These are phyloP conservation scores for Corythaixoides concolor DNA, from an alignment of 2,113 vertebrate genomes.

Conservation along the genomic window DNA sequence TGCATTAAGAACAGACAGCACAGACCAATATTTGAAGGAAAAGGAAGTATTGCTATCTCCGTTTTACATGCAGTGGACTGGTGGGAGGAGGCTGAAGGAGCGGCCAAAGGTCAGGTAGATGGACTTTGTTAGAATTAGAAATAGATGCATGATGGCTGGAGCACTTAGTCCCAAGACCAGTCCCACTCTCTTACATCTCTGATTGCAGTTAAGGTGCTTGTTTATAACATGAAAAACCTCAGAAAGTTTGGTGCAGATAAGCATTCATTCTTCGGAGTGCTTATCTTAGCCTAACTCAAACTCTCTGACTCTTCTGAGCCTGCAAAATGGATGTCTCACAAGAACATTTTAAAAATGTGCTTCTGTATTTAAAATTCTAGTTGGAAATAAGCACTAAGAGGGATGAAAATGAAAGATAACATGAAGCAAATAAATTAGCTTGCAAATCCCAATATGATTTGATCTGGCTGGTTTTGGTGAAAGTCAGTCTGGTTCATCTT, in stretches of 20 bases:
- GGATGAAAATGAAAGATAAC: neutral
- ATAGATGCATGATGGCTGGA: neutral
- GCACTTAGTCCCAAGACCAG: neutral
- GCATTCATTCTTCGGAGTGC: neutral
- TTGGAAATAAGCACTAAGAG: neutral
- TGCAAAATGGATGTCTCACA: neutral
- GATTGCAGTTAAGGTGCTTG: neutral
- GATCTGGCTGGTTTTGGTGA: neutral
- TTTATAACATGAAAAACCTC: neutral
- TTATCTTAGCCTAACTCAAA: constrained; percentile 7
- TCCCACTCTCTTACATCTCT: neutral
- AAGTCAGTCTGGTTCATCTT: neutral
- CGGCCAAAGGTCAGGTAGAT: neutral
- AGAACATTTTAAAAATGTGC: neutral
- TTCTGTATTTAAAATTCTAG: neutral
- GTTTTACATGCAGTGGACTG: neutral
- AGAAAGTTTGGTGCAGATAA: constrained; percentile 11
- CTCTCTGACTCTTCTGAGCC: neutral
- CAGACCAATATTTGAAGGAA: neutral
- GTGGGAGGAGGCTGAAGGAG: neutral
- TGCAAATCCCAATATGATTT: neutral
- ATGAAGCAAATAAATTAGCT: neutral
- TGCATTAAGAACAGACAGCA: neutral
- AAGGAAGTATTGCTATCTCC: neutral
- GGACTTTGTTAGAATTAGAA: neutral